Evolutionary conservation across 2,113 vertebrate species (phyloP).

Genomic region (Vombatus ursinus): DNA sequence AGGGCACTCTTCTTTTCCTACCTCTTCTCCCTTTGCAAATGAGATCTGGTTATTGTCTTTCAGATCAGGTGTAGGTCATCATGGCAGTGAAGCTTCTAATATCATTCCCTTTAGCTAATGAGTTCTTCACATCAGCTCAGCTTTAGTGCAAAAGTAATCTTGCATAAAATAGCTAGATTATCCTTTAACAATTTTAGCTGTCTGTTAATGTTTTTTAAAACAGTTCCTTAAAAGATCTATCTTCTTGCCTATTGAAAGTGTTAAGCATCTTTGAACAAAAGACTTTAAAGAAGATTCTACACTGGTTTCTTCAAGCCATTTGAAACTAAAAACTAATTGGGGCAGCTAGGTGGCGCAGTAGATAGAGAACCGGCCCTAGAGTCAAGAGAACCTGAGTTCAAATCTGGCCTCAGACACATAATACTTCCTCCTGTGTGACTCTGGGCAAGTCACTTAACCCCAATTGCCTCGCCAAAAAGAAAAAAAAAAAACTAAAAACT

Average conservation of each 20-base stretch:
- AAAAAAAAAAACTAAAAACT: too few species aligned
- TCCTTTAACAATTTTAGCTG: not conserved
- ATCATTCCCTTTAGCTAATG: not conserved
- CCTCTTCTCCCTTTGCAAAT: not conserved
- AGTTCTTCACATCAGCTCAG: not conserved
- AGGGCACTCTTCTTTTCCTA: too few species aligned
- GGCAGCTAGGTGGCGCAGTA: too few species aligned
- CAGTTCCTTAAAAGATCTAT: slow-evolving; percentile 1
- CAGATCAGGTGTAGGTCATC: not conserved
- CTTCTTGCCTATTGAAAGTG: not conserved
- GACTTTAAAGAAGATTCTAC: not conserved
- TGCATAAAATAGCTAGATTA: not conserved
- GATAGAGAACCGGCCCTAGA: too few species aligned
- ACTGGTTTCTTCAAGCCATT: not conserved
- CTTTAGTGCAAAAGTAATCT: not conserved
- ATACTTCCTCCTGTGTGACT: too few species aligned
- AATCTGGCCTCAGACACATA: too few species aligned
- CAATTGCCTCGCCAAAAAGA: too few species aligned
- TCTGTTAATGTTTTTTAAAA: slow-evolving; percentile 6
- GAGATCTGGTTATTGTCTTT: not conserved
- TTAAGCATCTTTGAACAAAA: not conserved
- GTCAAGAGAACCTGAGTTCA: too few species aligned
- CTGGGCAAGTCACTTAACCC: too few species aligned
- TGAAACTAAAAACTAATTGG: not conserved
- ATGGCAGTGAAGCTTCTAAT: not conserved